These are phyloP conservation scores for Orthosia gothica DNA, from an alignment of 2,888 invertebrate species.

Conservation along the genomic window DNA sequence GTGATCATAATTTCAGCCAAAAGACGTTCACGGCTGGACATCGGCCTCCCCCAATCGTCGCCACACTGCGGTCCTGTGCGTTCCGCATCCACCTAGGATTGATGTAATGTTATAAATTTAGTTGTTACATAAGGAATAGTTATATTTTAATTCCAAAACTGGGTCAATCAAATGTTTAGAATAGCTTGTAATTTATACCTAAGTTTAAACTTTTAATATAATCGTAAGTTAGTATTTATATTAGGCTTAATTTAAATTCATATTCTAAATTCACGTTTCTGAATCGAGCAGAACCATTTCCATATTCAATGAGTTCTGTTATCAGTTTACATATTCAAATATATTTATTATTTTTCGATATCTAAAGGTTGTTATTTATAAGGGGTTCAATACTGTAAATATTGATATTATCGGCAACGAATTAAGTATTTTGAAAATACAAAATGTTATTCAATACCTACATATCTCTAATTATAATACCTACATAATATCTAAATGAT, in stretches of 20 bases:
- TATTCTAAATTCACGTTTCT: constrained; percentile 9
- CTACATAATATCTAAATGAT: too few relatives aligned
- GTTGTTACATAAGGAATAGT: too few relatives aligned
- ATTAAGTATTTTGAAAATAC: background rate
- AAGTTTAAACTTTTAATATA: background rate
- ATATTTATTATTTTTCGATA: constrained; percentile 15
- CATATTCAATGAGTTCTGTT: constrained; percentile 48
- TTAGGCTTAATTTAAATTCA: constrained; percentile 3
- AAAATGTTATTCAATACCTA: background rate
- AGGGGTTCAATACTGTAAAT: background rate
- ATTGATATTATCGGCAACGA: constrained; percentile 2
- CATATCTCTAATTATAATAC: background rate
- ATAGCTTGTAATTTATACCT: constrained; percentile 1
- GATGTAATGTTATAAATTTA: too few relatives aligned
- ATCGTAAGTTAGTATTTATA: background rate
- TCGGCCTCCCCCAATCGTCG: too few relatives aligned
- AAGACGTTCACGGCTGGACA: too few relatives aligned
- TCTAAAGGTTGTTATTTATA: constrained; percentile 18
- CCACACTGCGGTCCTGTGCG: too few relatives aligned
- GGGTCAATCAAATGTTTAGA: background rate
- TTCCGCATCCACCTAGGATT: too few relatives aligned
- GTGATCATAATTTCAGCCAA: too few relatives aligned
- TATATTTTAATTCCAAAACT: background rate
- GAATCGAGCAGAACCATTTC: constrained; percentile 1
- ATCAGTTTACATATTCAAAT: constrained; percentile 23